Evolutionary conservation across 2,113 vertebrate species (phyloP).

Genomic region (Montifringilla adamsi): DNA sequence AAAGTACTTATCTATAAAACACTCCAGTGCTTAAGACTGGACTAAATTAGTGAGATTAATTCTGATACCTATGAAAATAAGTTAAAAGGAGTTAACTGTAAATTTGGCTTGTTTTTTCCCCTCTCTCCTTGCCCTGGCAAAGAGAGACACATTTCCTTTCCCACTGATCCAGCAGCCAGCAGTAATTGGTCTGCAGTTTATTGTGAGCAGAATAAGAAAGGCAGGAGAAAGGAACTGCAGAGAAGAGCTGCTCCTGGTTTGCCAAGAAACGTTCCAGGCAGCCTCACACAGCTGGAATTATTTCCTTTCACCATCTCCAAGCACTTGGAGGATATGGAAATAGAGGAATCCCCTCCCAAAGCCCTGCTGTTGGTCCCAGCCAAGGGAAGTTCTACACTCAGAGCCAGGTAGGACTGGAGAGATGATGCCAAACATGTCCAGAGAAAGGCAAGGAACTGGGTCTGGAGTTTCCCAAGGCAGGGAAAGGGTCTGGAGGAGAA

Average conservation of each 20-base stretch:
- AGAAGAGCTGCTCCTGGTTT: background rate
- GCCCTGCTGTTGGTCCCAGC: background rate
- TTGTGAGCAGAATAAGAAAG: background rate
- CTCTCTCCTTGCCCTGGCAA: background rate
- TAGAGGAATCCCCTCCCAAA: background rate
- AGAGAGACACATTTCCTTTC: background rate
- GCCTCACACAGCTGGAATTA: background rate
- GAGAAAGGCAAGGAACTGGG: background rate
- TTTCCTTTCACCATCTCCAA: background rate
- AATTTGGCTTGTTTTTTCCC: background rate
- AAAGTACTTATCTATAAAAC: constrained; percentile 31
- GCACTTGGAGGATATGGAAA: background rate
- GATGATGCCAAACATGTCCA: background rate
- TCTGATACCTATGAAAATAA: background rate
- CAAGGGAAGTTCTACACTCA: background rate
- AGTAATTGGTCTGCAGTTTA: constrained; percentile 24
- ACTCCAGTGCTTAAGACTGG: background rate
- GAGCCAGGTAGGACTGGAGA: accelerated
- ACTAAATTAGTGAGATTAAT: constrained; percentile 34
- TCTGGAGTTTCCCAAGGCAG: too few relatives aligned
- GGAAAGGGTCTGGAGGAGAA: background rate
- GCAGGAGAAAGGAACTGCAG: background rate
- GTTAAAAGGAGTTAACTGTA: background rate
- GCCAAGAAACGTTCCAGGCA: background rate
- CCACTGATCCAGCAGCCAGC: background rate